Evolutionary conservation across 1,140 invertebrate genomes (phyloP), one percentile per base, ranked within the genome.

Genomic region (Orius insidiosus): DNA sequence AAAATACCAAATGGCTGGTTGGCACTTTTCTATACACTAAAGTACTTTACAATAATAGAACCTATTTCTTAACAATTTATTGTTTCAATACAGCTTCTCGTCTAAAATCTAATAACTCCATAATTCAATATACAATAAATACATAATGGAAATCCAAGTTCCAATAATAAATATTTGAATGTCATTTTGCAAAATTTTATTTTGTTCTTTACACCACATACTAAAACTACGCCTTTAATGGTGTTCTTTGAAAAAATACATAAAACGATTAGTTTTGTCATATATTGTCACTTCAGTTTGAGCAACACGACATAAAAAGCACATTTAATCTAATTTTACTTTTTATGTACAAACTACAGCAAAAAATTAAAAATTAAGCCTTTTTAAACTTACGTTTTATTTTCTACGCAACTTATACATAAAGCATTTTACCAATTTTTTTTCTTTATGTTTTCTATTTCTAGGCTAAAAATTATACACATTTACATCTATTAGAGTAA

Each of bases 1-100:
- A 50, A 50, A 50, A 31, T 50, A 50, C 48, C 48, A 50, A 50
- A 50, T 50, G 48, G 48, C 48, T 50, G 48, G 11, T 50, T 50
- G 48, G 48, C 48, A 50, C 39, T 50, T 50, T 50, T 43, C 48
- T 36, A 34, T 49, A 46, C 30, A 45, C 14, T 36, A 11, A 10
- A 36, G 9, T 36, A 15, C 35, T 36, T 15, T 36, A 36, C 14
- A 36, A n/a, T 11, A n/a, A 36, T 11, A 36, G 35, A 36, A 11
- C 35, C 14, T 15, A 36, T 15, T 11, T 36, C 14, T 36, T 11
- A n/a, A 36, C 14, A n/a, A 36, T 11, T 11, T 47, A 47, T 47
- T 47, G 44, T 45, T 38, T 40, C 36, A 39, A 24, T 47, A 47
- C 38, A 47, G 38, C 38, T 40, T 40, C 32, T 19, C 30, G 19